Percentiles rank a stretch among this genome's conserved stretches.
phyloP scores from a whole-genome alignment of 2,113 vertebrate genomes.

The Cheilinus undulatus region DNA sequence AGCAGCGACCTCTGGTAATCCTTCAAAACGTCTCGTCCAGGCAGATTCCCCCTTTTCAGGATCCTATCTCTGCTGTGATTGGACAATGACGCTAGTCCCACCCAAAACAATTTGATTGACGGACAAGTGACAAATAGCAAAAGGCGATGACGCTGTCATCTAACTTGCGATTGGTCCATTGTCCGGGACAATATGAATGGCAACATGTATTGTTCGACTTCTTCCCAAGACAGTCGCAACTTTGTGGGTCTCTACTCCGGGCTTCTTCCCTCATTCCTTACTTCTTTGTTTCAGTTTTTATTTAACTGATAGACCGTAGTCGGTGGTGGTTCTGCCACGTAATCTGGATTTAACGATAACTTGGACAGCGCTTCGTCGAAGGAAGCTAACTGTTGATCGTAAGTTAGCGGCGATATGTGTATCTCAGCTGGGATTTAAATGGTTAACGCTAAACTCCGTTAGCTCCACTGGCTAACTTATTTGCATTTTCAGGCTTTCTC shows the following conservation, averaged over 20 bases:
- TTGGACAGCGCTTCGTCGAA: neutral
- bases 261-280: neutral
- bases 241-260: constrained; percentile 47
- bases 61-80: constrained; percentile 35
- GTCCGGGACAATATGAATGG: constrained; percentile 55
- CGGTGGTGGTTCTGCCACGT: neutral
- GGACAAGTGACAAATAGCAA: constrained; percentile 1
- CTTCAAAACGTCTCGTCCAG: constrained; percentile 38
- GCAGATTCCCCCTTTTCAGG: neutral
- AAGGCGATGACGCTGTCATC: neutral
- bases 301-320: neutral
- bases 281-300: neutral
- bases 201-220: constrained; percentile 65
- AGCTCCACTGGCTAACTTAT: constrained; percentile 54
- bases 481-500: neutral
- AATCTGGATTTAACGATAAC: neutral
- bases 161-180: constrained; percentile 59
- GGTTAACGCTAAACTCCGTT: constrained; percentile 63
- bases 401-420: constrained; percentile 21
- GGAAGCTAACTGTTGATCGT: constrained; percentile 18
- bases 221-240: constrained; percentile 33
- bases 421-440: constrained; percentile 66
- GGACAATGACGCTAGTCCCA: constrained; percentile 5
- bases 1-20: constrained; percentile 28
- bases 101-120: neutral